Evolutionary conservation across 2,888 invertebrate species (phyloP), one percentile per base, ranked within the genome.

Genomic region (Pterobdella sp.): DNA sequence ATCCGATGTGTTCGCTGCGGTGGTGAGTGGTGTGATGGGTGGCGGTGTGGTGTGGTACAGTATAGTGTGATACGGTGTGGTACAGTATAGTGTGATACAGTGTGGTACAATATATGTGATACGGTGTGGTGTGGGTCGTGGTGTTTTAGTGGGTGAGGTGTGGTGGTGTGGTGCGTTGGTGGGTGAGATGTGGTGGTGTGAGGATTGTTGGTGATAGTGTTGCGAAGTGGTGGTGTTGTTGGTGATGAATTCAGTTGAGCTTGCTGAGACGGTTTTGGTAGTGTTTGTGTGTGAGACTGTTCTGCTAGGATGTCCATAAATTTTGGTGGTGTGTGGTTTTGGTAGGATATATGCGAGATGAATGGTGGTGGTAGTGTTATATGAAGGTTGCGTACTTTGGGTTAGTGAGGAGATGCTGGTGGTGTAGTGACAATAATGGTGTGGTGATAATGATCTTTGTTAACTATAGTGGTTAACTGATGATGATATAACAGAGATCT

Each of bases 1-100:
- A 29, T 34, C 37, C 10, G 31, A 67, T 31, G 26, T 72, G 35
- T 52, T 66, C n/a, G 35, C 74, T 74, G 72, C 31, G n/a, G n/a
- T 14, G 60, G 60, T 22, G 4, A 18, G 60, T 56, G 60, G 60
- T 56, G 60, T 18, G 60, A n/a, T 56, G 60, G 60, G 7, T 42
- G 49, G 49, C 22, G 49, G 22, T 42, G 49, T 42, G 22, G 49
- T 22, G 49, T 7, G 7, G 49, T 4, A 18, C 4, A 26, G 60
- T 4, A 26, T 4, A 26, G 18, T 22, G 60, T n/a, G 60, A 26
- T 56, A 26, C 3, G n/a, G 60, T 56, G 7, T n/a, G n/a, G n/a
- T n/a, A n/a, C 22, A 22, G 22, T 42, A 22, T 42, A 42, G 49
- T 22, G 49, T 7, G 7, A 22, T 4, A 18, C 4, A 26, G 60